Evolutionary conservation across 2,888 invertebrate species (phyloP), one percentile per base, ranked within the genome.

Genomic region (Trissolcus japonicus): DNA sequence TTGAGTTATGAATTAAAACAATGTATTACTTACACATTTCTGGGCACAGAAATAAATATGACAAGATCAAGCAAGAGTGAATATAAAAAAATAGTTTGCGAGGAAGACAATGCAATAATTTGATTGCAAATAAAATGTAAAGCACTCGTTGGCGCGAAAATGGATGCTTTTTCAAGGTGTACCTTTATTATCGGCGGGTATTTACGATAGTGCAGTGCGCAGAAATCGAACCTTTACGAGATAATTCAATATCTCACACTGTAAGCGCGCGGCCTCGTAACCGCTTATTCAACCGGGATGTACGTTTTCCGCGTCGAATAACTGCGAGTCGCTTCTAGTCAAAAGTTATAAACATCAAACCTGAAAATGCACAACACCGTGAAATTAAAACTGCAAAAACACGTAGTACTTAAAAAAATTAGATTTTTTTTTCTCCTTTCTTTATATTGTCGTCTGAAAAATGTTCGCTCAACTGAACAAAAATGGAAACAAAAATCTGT

Each of bases 191-290:
- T 60, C 14, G 9, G 11, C 9, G 11, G 9, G 57, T 57, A 71
- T 71, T 57, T 62, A 71, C 51, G 51, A 71, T 71, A 56, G 25
- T 71, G 11, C 35, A 43, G 46, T 62, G 50, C 17, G 48, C 25
- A 60, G 56, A 54, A 54, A 72, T 59, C 29, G 61, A 55, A 46
- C 61, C 25, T 68, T 51, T 17, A n/a, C 56, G 48, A 62, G 57
- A 56, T 71, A 71, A 71, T 71, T 71, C 62, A 63, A 71, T 72
- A 72, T 59, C 54, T 65, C 60, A 63, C 16, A 51, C 65, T 60
- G 59, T 40, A 72, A 41, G 40, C 40, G 54, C 51, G 59, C 40
- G 35, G 17, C n/a, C 59, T 19, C 60, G 60, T 59, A 55, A 65
- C 48, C 50, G 59, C 65, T 72, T 63, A 59, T 53, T 72, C 71